Percentiles rank a stretch among this genome's conserved stretches.
These are phyloP conservation scores for Pteropus alecto DNA, from an alignment of 2,113 vertebrate species.

Conservation along the genomic window DNA sequence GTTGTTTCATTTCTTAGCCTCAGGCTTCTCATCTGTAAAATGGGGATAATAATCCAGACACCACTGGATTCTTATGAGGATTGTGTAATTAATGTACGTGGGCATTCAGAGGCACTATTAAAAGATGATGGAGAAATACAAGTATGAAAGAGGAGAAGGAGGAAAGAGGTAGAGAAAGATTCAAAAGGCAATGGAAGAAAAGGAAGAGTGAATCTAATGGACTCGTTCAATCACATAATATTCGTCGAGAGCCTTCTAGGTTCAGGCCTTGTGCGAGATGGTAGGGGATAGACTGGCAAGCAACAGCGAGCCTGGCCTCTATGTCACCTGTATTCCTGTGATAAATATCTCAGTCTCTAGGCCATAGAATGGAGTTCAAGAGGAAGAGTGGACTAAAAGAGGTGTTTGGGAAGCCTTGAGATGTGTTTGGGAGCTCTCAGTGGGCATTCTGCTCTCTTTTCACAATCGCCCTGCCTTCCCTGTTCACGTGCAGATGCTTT, in stretches of 20 bases:
- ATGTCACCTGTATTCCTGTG: rapidly evolving
- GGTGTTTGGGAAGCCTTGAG: not conserved
- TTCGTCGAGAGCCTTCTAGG: not conserved
- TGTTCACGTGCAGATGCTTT: rapidly evolving
- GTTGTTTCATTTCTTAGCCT: not conserved
- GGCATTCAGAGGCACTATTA: not conserved
- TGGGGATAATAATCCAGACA: not conserved
- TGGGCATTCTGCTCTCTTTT: not conserved
- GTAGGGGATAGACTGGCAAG: not conserved
- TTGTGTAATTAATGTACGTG: not conserved
- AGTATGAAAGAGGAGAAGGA: not conserved
- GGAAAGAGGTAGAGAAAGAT: not conserved
- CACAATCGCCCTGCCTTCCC: not conserved
- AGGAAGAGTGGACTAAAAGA: not conserved
- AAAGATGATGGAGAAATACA: not conserved
- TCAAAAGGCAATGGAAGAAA: not conserved
- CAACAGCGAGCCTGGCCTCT: not conserved
- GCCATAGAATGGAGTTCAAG: not conserved
- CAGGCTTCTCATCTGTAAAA: not conserved
- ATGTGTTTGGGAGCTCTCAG: not conserved
- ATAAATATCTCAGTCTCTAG: not conserved
- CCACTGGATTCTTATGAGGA: not conserved
- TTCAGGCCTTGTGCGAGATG: not conserved
- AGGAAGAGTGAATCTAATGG: not conserved
- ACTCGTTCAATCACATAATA: not conserved